Conservation (phyloP, 2,113 vertebrate species). For the Cyphomyrus plagiostoma region DNA sequence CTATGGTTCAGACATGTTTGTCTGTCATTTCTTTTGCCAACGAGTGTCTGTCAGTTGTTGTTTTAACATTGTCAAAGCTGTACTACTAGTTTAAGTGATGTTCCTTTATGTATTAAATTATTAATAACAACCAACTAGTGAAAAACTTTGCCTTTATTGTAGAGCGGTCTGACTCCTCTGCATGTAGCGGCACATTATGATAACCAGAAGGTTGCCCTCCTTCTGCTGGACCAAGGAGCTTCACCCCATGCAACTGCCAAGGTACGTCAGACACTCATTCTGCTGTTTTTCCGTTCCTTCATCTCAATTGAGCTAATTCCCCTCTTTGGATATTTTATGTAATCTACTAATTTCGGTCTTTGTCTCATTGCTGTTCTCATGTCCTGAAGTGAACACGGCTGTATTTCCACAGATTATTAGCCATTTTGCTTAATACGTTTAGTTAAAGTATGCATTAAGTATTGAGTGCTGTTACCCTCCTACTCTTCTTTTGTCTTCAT, state of each 20-base stretch:
- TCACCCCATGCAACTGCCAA: constrained; percentile 91
- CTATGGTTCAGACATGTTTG: too few species aligned
- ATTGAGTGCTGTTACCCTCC: neutral
- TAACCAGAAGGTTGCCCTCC: constrained; percentile 98
- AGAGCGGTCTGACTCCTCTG: constrained; percentile 99
- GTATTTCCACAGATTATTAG: neutral
- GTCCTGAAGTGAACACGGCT: neutral
- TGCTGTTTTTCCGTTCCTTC: neutral
- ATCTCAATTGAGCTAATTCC: neutral
- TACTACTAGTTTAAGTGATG: neutral
- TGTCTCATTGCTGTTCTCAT: neutral
- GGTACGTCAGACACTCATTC: constrained; percentile 54
- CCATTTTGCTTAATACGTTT: neutral
- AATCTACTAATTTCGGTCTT: neutral
- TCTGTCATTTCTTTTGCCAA: too few species aligned
- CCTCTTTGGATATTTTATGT: neutral
- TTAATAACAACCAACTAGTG: neutral
- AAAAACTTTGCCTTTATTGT: constrained; percentile 67
- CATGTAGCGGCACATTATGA: constrained; percentile 98
- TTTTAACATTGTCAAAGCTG: too few species aligned
- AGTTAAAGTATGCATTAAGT: neutral
- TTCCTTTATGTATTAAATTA: neutral
- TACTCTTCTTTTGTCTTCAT: neutral
- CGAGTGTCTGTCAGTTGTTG: too few species aligned
- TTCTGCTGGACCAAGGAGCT: constrained; percentile 93